Evolutionary conservation across 2,797 vertebrate species (phyloP).

Genomic region (Neopelma chrysocephalum): DNA sequence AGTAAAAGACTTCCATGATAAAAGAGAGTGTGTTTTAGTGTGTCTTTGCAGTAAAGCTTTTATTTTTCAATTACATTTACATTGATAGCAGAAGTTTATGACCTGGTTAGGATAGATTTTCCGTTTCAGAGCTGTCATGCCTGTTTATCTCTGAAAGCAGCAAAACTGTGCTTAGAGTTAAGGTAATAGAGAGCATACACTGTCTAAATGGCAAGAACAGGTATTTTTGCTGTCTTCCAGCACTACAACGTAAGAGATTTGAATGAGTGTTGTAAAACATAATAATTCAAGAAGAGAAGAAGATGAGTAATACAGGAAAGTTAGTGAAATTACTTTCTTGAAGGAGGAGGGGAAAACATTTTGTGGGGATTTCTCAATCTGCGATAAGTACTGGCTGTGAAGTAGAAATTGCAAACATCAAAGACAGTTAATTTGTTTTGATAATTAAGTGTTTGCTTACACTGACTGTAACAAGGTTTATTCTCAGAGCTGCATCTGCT

Average conservation of each 20-base stretch:
- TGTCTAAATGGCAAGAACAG: background rate
- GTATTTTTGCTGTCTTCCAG: constrained; percentile 54
- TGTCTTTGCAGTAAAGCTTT: constrained; percentile 10
- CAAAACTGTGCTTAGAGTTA: background rate
- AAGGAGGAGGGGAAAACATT: background rate
- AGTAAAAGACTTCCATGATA: background rate
- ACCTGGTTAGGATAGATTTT: constrained; percentile 14
- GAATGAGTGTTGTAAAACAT: constrained; percentile 27
- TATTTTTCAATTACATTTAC: constrained; percentile 33
- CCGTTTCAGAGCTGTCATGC: constrained; percentile 1
- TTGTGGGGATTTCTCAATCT: background rate
- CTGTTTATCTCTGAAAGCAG: constrained; percentile 14
- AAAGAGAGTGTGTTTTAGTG: background rate
- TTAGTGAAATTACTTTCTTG: background rate
- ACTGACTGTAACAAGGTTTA: background rate
- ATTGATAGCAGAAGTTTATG: background rate
- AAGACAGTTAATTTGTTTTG: background rate
- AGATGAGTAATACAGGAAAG: background rate
- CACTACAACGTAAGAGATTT: background rate
- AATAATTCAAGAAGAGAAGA: background rate
- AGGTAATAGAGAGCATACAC: background rate
- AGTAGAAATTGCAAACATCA: background rate
- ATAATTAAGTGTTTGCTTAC: constrained; percentile 13
- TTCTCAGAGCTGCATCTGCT: background rate
- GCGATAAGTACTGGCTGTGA: background rate